Evolutionary conservation across 2,888 invertebrate species (phyloP).

Genomic region (Taenaris catops): DNA sequence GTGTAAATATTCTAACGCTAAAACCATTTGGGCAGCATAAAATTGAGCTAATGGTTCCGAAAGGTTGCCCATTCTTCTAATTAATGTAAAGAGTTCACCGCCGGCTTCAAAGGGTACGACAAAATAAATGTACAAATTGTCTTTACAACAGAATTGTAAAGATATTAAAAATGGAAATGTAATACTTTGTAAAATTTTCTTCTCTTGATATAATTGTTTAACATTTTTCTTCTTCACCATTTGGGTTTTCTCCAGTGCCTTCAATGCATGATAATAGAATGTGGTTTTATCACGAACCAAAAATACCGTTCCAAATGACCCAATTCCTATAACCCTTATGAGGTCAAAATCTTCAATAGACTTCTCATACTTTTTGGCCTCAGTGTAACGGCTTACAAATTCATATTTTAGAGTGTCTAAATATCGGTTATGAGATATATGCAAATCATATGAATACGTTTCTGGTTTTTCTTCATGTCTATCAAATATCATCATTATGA

Average conservation of each 20-base stretch:
- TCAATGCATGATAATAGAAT: constrained; percentile 88
- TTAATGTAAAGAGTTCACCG: constrained; percentile 89
- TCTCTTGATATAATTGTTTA: constrained; percentile 91
- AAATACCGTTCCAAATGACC: constrained; percentile 92
- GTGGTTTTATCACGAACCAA: constrained; percentile 81
- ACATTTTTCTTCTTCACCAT: constrained; percentile 91
- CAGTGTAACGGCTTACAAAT: constrained; percentile 34
- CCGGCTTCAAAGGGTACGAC: constrained; percentile 90
- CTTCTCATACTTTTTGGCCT: constrained; percentile 30
- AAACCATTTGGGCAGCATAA: constrained; percentile 92
- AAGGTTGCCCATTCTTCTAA: constrained; percentile 79
- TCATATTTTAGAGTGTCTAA: constrained; percentile 50
- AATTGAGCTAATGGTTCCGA: constrained; percentile 89
- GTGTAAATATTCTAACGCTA: constrained; percentile 95
- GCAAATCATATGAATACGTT: constrained; percentile 36
- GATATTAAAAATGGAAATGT: constrained; percentile 91
- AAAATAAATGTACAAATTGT: constrained; percentile 89
- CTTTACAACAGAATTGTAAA: constrained; percentile 89
- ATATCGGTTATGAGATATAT: constrained; percentile 40
- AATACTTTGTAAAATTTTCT: constrained; percentile 89
- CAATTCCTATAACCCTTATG: constrained; percentile 87
- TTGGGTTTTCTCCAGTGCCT: constrained; percentile 90
- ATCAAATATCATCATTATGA: constrained; percentile 31
- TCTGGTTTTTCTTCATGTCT: constrained; percentile 28
- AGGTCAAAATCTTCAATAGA: constrained; percentile 83